Evolutionary conservation across 2,888 invertebrate species (phyloP).

Genomic region (Eilema griseolum): DNA sequence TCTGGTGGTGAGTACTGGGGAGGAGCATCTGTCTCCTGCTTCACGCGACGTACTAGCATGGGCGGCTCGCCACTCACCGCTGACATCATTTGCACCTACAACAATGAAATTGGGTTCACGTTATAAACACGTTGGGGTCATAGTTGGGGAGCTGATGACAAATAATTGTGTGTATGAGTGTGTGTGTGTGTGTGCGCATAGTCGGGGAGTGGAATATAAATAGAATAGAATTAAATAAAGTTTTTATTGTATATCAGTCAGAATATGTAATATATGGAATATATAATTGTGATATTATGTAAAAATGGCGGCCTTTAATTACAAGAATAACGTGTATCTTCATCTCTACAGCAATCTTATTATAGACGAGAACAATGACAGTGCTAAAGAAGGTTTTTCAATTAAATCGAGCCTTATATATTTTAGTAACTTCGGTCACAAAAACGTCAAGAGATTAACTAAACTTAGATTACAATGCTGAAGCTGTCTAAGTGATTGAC

Average conservation of each 20-base stretch:
- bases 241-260: background rate
- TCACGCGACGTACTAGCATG: slow-evolving; percentile 74
- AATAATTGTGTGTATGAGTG: background rate
- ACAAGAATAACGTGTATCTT: too few relatives aligned
- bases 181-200: too few relatives aligned
- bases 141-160: background rate
- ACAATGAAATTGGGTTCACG: slow-evolving; percentile 25
- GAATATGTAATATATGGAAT: background rate
- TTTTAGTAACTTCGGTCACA: background rate
- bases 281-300: background rate
- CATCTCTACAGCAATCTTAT: background rate
- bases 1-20: slow-evolving; percentile 86
- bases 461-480: slow-evolving; percentile 3
- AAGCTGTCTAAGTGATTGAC: slow-evolving; percentile 12
- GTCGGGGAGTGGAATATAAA: background rate
- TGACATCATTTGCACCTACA: slow-evolving; percentile 91
- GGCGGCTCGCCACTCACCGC: slow-evolving; percentile 80
- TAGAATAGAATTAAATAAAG: background rate
- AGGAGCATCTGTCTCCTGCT: slow-evolving; percentile 80
- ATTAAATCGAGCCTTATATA: background rate
- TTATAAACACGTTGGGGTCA: background rate
- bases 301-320: background rate
- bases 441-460: slow-evolving; percentile 7
- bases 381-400: background rate
- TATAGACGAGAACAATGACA: background rate